phyloP scores from a whole-genome alignment of 2,797 vertebrate species.

The Manis pentadactyla region DNA sequence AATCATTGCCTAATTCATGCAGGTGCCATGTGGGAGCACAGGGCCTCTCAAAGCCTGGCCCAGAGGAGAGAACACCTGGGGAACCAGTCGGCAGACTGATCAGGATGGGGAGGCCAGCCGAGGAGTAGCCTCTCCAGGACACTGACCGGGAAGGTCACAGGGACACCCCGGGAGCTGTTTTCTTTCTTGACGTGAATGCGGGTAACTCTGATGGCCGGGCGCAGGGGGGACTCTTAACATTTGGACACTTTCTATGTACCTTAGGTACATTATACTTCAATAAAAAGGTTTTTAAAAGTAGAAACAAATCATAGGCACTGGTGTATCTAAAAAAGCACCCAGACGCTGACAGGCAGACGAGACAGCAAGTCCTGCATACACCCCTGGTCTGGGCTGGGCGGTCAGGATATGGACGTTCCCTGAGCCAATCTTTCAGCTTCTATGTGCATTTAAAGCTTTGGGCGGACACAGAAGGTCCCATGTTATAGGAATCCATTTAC shows the following conservation, averaged over 20 bases:
- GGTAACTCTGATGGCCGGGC: accelerated
- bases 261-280: neutral
- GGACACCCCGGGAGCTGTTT: neutral
- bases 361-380: neutral
- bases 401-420: accelerated
- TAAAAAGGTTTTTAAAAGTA: neutral
- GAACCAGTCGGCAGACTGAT: neutral
- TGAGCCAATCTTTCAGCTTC: neutral
- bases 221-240: neutral
- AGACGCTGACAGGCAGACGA: accelerated
- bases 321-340: too few relatives aligned
- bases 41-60: too few relatives aligned
- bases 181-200: neutral
- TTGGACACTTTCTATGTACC: neutral
- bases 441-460: neutral
- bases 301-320: neutral
- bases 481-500: accelerated
- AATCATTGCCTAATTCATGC: neutral
- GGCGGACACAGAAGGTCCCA: neutral
- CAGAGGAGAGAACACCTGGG: too few relatives aligned
- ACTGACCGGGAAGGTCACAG: accelerated
- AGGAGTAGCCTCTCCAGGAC: accelerated
- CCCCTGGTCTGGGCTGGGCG: accelerated
- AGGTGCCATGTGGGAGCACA: neutral
- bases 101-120: accelerated